These are phyloP conservation scores for Austrolebias charrua DNA, from an alignment of 2,797 vertebrate species.

Conservation along the genomic window DNA sequence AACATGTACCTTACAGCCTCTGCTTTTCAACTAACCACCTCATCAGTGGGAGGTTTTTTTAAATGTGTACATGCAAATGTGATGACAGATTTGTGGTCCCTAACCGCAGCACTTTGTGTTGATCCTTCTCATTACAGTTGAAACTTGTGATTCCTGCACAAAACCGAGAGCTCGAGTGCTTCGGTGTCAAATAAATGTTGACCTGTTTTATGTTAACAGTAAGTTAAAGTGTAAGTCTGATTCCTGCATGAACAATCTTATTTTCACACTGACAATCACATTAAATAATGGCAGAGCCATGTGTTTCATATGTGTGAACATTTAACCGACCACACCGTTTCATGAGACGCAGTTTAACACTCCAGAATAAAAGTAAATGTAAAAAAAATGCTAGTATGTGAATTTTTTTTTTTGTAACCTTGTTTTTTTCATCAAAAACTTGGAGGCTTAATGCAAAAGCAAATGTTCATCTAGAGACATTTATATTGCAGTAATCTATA, in stretches of 20 bases:
- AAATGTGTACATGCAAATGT: conserved; percentile 21
- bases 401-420: neutral
- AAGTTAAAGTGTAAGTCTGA: conserved; percentile 16
- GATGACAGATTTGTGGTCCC: conserved; percentile 2
- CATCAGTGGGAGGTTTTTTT: conserved; percentile 17
- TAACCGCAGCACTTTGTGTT: conserved; percentile 35
- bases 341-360: neutral
- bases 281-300: conserved; percentile 59
- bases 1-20: conserved; percentile 7
- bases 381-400: neutral
- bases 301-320: conserved; percentile 21
- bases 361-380: no score
- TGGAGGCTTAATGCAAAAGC: no score
- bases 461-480: no score
- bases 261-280: conserved; percentile 44
- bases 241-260: conserved; percentile 5
- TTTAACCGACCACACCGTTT: neutral
- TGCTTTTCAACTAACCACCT: conserved; percentile 22
- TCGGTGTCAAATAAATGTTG: conserved; percentile 19
- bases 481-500: no score
- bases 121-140: conserved; percentile 1
- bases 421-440: no score
- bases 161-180: conserved; percentile 16
- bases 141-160: conserved; percentile 29
- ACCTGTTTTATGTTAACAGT: conserved; percentile 23